Evolutionary conservation across 1,140 invertebrate genomes (phyloP).

Genomic region (Ips typographus): DNA sequence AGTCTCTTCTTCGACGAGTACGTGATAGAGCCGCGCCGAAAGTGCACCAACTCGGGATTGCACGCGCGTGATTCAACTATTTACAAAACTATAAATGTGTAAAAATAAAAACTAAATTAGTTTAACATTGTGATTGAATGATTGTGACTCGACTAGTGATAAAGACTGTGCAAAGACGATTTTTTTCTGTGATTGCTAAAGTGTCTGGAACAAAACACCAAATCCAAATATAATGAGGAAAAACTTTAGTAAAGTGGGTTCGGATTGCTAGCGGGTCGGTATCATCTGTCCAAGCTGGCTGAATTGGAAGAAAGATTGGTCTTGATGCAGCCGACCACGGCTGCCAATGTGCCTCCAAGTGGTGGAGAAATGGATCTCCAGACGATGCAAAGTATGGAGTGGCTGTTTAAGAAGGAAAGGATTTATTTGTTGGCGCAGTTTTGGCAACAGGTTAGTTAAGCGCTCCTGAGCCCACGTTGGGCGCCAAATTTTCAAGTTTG

Average conservation of each 20-base stretch:
- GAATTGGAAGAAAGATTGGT: slow-evolving; percentile 50
- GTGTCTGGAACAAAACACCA: too few relatives aligned
- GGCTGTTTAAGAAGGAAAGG: slow-evolving; percentile 91
- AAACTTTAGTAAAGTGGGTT: too few relatives aligned
- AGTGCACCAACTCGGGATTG: not conserved
- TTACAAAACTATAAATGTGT: not conserved
- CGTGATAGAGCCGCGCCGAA: slow-evolving; percentile 37
- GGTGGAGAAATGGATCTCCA: slow-evolving; percentile 76
- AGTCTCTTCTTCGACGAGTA: slow-evolving; percentile 47
- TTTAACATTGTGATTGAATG: too few relatives aligned
- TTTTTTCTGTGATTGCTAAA: too few relatives aligned
- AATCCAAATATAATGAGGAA: too few relatives aligned
- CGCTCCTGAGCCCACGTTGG: not conserved
- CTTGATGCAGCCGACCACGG: slow-evolving; percentile 69
- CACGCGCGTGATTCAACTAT: slow-evolving; percentile 14
- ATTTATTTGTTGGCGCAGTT: slow-evolving; percentile 89
- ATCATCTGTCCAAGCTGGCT: slow-evolving; percentile 41
- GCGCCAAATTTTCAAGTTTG: not conserved
- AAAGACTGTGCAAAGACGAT: not conserved
- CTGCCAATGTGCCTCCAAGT: slow-evolving; percentile 57
- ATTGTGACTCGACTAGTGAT: not conserved
- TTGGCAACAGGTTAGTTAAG: slow-evolving; percentile 81
- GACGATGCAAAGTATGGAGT: slow-evolving; percentile 90
- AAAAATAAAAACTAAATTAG: too few relatives aligned
- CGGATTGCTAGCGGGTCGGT: too few relatives aligned